phyloP scores from a whole-genome alignment of 2,797 vertebrate species.

The Alfaro cultratus region DNA sequence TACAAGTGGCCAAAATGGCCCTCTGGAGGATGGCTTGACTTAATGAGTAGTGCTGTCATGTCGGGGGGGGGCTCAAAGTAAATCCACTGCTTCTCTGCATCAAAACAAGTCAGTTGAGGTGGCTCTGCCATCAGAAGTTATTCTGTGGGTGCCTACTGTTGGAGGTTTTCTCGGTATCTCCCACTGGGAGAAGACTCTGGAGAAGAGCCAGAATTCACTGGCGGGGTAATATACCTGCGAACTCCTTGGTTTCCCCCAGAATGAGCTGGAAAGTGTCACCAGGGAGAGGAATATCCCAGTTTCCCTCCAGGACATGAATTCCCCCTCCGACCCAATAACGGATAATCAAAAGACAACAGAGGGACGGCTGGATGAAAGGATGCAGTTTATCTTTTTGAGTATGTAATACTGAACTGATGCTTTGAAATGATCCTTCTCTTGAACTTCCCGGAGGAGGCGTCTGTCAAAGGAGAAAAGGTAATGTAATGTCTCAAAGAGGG shows the following conservation, averaged over 20 bases:
- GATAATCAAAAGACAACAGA: neutral
- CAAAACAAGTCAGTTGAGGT: neutral
- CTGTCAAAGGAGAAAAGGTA: neutral
- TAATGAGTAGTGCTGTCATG: neutral
- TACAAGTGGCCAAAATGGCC: neutral
- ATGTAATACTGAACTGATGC: neutral
- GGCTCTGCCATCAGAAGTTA: neutral
- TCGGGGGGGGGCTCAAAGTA: neutral
- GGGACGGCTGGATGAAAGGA: neutral
- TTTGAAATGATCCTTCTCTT: neutral
- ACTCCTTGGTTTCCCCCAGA: neutral
- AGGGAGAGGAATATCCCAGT: neutral
- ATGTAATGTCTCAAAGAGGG: neutral
- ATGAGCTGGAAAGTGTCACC: neutral
- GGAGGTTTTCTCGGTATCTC: neutral
- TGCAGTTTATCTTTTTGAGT: neutral
- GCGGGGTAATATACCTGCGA: neutral
- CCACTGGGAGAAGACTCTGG: neutral
- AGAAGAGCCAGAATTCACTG: neutral
- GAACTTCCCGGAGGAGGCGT: neutral
- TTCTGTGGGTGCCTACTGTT: neutral
- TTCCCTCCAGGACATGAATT: neutral
- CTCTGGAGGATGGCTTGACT: neutral
- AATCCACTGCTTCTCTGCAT: neutral
- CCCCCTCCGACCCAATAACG: neutral